phyloP scores from a whole-genome alignment of 2,113 vertebrate genomes.

The Motacilla tschutschensis region DNA sequence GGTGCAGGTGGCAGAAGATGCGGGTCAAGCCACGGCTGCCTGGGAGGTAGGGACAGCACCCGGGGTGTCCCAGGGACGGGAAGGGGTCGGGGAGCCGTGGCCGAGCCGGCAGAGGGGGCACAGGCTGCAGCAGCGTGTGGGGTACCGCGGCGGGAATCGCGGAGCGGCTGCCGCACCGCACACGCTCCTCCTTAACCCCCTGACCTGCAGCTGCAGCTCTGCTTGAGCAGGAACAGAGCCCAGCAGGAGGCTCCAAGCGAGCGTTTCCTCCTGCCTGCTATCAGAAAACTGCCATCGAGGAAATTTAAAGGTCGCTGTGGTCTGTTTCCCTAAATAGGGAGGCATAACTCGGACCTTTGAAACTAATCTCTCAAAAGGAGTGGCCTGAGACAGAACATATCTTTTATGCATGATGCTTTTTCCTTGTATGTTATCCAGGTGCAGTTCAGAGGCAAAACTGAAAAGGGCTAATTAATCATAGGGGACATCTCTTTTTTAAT shows the following conservation, averaged over 20 bases:
- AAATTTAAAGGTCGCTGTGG: background rate
- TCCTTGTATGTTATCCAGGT: background rate
- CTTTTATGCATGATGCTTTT: background rate
- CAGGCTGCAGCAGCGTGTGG: background rate
- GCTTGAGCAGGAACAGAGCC: background rate
- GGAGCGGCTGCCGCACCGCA: background rate
- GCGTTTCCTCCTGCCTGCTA: background rate
- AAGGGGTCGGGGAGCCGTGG: background rate
- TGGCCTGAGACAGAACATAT: accelerated
- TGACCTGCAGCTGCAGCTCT: background rate
- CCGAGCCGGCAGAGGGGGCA: accelerated
- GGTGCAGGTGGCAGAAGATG: constrained; percentile 59
- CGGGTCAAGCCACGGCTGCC: background rate
- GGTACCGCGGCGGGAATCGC: accelerated
- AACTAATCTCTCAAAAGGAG: background rate
- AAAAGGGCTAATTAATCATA: background rate
- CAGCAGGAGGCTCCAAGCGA: accelerated
- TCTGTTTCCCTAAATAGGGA: background rate
- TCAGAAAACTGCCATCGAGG: background rate
- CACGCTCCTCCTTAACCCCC: background rate
- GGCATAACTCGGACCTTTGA: background rate
- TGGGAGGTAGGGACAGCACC: constrained; percentile 44
- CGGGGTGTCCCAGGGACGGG: accelerated
- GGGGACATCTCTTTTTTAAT: background rate
- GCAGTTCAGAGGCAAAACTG: background rate